phyloP scores from a whole-genome alignment of 1,140 invertebrate species.

The Cydia splendana region DNA sequence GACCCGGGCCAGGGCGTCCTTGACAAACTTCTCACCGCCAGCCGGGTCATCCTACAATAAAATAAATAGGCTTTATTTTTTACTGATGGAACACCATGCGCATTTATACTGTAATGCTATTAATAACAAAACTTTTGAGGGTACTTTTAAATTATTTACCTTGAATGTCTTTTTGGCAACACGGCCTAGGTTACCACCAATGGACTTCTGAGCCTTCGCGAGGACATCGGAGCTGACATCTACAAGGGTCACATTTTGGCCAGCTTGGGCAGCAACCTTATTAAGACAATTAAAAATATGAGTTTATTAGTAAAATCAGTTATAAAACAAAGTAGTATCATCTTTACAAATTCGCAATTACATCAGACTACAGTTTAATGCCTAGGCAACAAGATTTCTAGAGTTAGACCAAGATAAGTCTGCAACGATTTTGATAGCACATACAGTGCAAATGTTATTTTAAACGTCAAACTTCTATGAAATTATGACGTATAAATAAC shows the following conservation, averaged over 20 bases:
- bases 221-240: conserved; percentile 87
- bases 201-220: conserved; percentile 84
- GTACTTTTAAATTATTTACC: neutral
- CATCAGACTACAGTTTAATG: too few species aligned
- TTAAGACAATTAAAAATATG: conserved; percentile 38
- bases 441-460: too few species aligned
- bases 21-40: conserved; percentile 85
- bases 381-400: too few species aligned
- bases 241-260: conserved; percentile 87
- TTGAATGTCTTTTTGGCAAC: conserved; percentile 87
- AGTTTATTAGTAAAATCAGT: too few species aligned
- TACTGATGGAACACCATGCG: too few species aligned
- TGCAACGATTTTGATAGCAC: too few species aligned
- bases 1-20: conserved; percentile 82
- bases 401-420: too few species aligned
- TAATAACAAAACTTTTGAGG: neutral
- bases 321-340: too few species aligned
- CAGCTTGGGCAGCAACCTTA: conserved; percentile 88
- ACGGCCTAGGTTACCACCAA: conserved; percentile 85
- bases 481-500: too few species aligned
- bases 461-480: too few species aligned
- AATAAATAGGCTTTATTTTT: neutral
- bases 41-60: conserved; percentile 82
- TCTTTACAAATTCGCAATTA: too few species aligned
- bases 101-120: neutral